phyloP scores from a whole-genome alignment of 2,113 vertebrate genomes.

The Hemichromis elongatus region DNA sequence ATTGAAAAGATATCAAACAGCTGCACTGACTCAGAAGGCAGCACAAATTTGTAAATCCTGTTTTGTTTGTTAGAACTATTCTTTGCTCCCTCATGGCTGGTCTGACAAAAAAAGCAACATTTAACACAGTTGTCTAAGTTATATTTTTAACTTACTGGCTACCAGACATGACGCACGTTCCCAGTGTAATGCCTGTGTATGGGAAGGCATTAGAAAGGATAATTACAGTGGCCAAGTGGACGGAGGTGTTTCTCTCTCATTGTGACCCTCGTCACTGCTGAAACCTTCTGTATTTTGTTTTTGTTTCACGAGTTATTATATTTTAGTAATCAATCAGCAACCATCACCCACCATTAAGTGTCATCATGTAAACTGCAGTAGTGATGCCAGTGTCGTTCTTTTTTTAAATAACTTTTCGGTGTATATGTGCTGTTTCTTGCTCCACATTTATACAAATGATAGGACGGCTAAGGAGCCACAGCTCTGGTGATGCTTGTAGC shows the following conservation, averaged over 20 bases:
- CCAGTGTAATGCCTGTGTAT: background rate
- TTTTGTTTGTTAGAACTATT: background rate
- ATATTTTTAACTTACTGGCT: background rate
- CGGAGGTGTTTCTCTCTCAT: background rate
- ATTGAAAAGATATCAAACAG: background rate
- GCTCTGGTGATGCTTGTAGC: background rate
- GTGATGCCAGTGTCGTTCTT: background rate
- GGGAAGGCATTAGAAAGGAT: background rate
- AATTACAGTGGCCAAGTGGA: background rate
- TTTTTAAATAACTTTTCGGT: background rate
- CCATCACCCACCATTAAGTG: background rate
- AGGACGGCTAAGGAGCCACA: background rate
- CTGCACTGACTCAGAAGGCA: background rate
- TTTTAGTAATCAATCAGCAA: background rate
- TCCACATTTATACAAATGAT: background rate
- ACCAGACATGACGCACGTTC: background rate
- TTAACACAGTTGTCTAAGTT: background rate
- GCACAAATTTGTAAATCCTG: background rate
- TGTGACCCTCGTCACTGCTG: background rate
- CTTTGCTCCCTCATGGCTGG: background rate
- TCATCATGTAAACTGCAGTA: background rate
- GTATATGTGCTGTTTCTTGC: background rate
- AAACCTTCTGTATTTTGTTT: background rate
- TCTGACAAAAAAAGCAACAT: background rate
- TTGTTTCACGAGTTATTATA: background rate